A percentile compares a stretch with the other conserved stretches of the same genome.
Evolutionary conservation across 64 coral and sea anemone species (phyloP).

Genomic region (Actinia equina): DNA sequence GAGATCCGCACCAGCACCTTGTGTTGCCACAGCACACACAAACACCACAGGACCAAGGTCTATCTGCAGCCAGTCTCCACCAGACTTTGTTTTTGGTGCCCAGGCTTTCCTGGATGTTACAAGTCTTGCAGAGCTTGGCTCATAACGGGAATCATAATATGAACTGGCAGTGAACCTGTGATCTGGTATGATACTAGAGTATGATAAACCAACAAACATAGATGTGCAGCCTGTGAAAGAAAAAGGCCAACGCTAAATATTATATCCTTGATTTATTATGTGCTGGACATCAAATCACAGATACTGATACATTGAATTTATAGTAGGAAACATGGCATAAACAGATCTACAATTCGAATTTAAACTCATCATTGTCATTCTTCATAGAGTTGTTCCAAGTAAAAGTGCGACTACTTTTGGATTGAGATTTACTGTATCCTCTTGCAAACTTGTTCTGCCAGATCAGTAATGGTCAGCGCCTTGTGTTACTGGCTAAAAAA

Average conservation of each 20-base stretch:
- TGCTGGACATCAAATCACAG: too few relatives aligned
- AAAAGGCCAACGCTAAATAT: too few relatives aligned
- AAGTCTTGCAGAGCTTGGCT: background rate
- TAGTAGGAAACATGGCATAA: too few relatives aligned
- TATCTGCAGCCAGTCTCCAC: background rate
- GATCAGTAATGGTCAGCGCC: too few relatives aligned
- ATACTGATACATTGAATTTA: background rate
- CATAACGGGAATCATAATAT: background rate
- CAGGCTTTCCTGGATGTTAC: background rate
- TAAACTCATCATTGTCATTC: too few relatives aligned
- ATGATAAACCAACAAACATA: background rate
- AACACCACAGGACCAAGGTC: constrained; percentile 14
- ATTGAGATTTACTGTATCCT: too few relatives aligned
- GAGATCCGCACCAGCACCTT: background rate
- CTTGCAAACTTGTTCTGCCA: too few relatives aligned
- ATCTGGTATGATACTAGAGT: background rate
- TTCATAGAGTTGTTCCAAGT: too few relatives aligned
- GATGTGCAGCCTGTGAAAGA: background rate
- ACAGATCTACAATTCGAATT: too few relatives aligned
- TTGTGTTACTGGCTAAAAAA: too few relatives aligned
- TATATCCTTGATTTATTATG: too few relatives aligned
- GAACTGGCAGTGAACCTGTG: constrained; percentile 26
- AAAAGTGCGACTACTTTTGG: too few relatives aligned
- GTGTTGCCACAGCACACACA: constrained; percentile 9
- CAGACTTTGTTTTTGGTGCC: background rate